Base-by-base conservation (phyloP, 2,113 vertebrate species). In the Serilophus lunatus region DNA sequence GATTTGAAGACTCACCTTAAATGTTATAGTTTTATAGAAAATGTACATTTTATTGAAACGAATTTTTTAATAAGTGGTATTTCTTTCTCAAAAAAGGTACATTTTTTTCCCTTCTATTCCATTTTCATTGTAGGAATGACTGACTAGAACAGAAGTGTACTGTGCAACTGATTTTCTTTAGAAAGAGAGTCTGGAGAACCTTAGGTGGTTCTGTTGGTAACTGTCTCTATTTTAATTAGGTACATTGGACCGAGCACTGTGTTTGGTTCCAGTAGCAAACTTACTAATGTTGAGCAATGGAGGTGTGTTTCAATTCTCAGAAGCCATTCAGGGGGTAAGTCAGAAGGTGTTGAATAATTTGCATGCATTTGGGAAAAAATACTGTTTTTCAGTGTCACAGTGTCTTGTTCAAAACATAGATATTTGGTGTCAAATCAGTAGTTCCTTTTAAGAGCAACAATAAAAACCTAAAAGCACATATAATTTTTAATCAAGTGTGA, bases 211-310 rank as follows among this genome's bases (percentile, higher is more conserved):
- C 28, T 92, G 56, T 72, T 82, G 40, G 5, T 65, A 82, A 90
- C 31, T 82, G 7, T 79, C 81, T 68, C 70, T 92, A 0, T 97
- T 84, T 97, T 84, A 59, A 66, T 66, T 95, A 99, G 99, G 83
- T 99, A 99, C 91, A 99, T 99, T 26, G 99, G 99, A 38, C 99
- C 99, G 33, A 99, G 99, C 97, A 99, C 99, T 10, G 99, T 99
- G 84, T 99, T 99, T 71, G 99, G 99, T 50, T 99, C 99, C 19
- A 99, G 99, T 97, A 99, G 98, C 95, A 99, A 99, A 94, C 98
- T 99, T 80, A 98, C 99, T 64, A 99, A 99, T 13, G 99, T 99
- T 93, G 99, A 99, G 96, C 99, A 99, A 95, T 99, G 99, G 99
- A 98, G 99, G 74, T 99, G 99, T 96, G 98, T 99, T 15, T 99